A percentile compares a stretch with the other conserved stretches of the same genome.
phyloP scores from a whole-genome alignment of 1,140 invertebrate genomes.

The Eriosoma lanigerum region DNA sequence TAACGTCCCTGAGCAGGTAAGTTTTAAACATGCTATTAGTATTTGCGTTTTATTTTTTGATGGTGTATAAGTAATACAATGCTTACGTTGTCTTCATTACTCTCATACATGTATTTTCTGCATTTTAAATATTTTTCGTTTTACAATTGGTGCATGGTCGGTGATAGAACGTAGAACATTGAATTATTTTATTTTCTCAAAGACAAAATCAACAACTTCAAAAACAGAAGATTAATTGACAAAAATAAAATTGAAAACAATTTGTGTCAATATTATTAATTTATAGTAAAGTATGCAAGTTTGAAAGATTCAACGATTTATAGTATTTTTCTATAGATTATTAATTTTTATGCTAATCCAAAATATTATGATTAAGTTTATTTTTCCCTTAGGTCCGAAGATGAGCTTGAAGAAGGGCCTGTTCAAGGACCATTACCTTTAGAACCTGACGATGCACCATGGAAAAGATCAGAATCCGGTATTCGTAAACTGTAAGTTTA shows the following conservation, averaged over 20 bases:
- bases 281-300: background rate
- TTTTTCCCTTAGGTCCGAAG: conserved; percentile 49
- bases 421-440: conserved; percentile 94
- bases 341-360: background rate
- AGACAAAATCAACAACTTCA: background rate
- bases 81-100: background rate
- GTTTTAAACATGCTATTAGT: background rate
- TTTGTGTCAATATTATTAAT: background rate
- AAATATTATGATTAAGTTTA: background rate
- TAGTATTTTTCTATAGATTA: background rate
- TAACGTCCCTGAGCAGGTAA: conserved; percentile 29
- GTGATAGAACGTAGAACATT: conserved; percentile 9
- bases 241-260: background rate
- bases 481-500: conserved; percentile 90
- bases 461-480: conserved; percentile 81
- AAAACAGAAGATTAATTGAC: background rate
- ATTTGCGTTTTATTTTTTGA: background rate
- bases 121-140: conserved; percentile 5
- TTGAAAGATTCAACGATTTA: background rate
- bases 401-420: conserved; percentile 75
- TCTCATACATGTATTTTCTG: background rate
- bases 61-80: background rate
- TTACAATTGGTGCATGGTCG: conserved; percentile 6
- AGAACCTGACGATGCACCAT: conserved; percentile 93
- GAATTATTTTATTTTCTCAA: background rate